Conservation (phyloP, 2,797 vertebrate species). For the Parotocinclus haroldoi region DNA sequence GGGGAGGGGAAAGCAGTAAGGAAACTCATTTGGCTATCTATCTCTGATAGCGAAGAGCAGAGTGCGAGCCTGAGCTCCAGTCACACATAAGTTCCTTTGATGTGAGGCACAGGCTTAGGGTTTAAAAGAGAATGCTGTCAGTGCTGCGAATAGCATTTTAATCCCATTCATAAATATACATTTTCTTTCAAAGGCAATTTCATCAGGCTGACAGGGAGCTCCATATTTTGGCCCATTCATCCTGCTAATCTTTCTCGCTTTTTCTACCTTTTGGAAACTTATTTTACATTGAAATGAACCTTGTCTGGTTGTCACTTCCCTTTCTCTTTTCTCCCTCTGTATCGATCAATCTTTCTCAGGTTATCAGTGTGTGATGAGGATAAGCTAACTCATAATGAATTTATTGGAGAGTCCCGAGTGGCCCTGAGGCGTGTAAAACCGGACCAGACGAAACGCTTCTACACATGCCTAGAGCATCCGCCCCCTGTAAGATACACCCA, state of each 20-base stretch:
- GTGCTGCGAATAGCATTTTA: constrained; percentile 40
- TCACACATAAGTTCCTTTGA: constrained; percentile 32
- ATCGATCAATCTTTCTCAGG: constrained; percentile 56
- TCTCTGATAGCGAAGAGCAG: constrained; percentile 28
- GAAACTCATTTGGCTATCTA: constrained; percentile 41
- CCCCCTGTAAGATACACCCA: constrained; percentile 68
- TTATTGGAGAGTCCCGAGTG: constrained; percentile 83
- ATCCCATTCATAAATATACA: constrained; percentile 50
- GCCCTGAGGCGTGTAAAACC: constrained; percentile 80
- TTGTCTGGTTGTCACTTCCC: no score
- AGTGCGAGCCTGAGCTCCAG: constrained; percentile 5
- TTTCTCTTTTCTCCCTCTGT: no score
- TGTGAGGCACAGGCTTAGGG: not conserved
- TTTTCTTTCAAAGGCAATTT: constrained; percentile 35
- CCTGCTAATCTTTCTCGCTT: constrained; percentile 17
- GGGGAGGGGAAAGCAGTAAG: constrained; percentile 13
- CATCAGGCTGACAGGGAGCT: constrained; percentile 9
- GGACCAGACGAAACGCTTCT: constrained; percentile 78
- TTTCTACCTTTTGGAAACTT: no score
- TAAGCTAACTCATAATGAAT: constrained; percentile 86
- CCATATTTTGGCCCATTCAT: constrained; percentile 16
- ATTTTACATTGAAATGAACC: no score
- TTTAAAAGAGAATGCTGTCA: constrained; percentile 32
- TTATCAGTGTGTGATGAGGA: constrained; percentile 86
- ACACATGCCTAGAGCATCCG: constrained; percentile 81